These are phyloP conservation scores for Siphlonurus alternatus DNA, from an alignment of 2,888 invertebrate genomes.

Conservation along the genomic window DNA sequence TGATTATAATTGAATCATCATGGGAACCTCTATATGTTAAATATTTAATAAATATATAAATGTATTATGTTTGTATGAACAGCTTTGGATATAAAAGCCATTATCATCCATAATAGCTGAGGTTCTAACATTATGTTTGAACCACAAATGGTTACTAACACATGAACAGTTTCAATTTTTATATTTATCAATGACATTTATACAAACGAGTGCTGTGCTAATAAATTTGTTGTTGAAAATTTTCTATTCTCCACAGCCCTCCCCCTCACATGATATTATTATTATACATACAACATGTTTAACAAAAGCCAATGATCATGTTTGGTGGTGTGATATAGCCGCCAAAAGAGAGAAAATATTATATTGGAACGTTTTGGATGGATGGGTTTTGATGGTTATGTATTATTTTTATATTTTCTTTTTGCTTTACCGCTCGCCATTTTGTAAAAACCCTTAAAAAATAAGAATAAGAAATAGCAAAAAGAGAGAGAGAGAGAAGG, in stretches of 20 bases:
- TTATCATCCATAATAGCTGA: neutral
- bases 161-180: neutral
- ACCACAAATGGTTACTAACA: slow-evolving; percentile 2
- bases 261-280: neutral
- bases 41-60: no score
- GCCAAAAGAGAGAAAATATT: neutral
- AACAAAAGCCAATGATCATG: neutral
- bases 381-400: neutral
- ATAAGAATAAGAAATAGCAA: no score
- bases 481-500: no score
- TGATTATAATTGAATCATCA: no score
- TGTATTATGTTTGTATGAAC: no score
- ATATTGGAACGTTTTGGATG: neutral
- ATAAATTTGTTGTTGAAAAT: neutral
- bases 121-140: neutral
- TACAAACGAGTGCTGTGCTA: neutral
- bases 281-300: neutral
- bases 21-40: no score
- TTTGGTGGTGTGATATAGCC: neutral
- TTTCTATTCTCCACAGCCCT: neutral
- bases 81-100: no score
- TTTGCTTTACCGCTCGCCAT: neutral
- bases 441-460: neutral
- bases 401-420: neutral
- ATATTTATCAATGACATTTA: neutral